Conservation (phyloP, 2,888 invertebrate genomes). For the Pilophorus perplexus region DNA sequence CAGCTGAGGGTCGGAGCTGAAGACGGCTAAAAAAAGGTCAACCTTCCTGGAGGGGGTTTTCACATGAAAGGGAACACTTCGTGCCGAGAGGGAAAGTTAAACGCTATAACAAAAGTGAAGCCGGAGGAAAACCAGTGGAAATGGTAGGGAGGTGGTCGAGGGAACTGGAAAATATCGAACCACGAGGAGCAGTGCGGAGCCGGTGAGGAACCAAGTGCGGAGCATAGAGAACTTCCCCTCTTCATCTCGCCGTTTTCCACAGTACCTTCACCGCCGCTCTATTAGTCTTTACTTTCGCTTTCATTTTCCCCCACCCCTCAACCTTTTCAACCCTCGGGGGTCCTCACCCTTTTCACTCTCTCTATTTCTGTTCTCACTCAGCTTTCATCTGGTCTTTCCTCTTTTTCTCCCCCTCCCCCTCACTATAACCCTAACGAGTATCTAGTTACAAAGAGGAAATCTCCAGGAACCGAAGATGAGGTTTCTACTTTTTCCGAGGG, state of each 20-base stretch:
- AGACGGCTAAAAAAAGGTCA: too few relatives aligned
- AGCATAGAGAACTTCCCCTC: neutral
- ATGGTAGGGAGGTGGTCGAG: neutral
- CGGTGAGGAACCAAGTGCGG: neutral
- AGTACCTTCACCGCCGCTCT: slow-evolving; percentile 26
- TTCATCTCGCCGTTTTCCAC: neutral
- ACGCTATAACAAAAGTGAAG: slow-evolving; percentile 34
- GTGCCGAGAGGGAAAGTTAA: slow-evolving; percentile 20
- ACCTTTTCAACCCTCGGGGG: slow-evolving; percentile 25
- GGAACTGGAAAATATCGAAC: slow-evolving; percentile 30
- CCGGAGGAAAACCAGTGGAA: neutral
- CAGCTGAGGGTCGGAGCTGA: too few relatives aligned
- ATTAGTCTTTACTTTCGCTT: slow-evolving; percentile 35
- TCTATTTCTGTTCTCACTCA: neutral
- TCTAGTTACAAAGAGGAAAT: too few relatives aligned
- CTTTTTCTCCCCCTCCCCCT: neutral
- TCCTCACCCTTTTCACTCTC: neutral
- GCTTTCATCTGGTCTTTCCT: neutral
- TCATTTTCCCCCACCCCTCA: slow-evolving; percentile 19
- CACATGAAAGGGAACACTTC: slow-evolving; percentile 4
- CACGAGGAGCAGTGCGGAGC: neutral
- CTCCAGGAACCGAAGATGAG: too few relatives aligned
- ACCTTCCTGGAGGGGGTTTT: neutral
- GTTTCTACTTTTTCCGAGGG: too few relatives aligned
- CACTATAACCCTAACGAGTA: too few relatives aligned